Evolutionary conservation across 37 sponge, comb jelly and placozoan genomes (phyloP).

Genomic region (Tethya wilhelma): DNA sequence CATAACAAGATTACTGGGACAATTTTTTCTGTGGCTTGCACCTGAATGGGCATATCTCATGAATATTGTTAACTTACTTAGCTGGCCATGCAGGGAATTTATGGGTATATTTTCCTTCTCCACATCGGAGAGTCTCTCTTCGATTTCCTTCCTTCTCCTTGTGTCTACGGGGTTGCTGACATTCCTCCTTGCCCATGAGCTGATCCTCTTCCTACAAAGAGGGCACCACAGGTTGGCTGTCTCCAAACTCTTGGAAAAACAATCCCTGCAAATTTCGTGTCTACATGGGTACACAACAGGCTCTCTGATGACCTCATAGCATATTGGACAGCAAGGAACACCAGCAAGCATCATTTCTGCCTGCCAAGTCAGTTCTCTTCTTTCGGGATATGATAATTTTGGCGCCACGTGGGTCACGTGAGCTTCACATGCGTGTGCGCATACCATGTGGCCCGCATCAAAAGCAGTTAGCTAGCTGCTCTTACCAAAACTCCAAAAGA

Average conservation of each 20-base stretch:
- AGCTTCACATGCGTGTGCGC: background rate
- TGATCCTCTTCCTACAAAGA: conserved; percentile 49
- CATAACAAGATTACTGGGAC: too few species aligned
- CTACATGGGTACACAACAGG: conserved; percentile 54
- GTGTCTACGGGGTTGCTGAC: conserved; percentile 31
- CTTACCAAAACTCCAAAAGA: too few species aligned
- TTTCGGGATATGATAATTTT: background rate
- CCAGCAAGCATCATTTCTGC: background rate
- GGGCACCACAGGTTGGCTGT: conserved; percentile 53
- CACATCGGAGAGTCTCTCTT: background rate
- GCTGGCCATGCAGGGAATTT: too few species aligned
- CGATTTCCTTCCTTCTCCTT: conserved; percentile 26
- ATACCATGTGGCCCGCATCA: background rate
- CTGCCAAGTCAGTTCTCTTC: background rate
- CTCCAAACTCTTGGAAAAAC: conserved; percentile 30
- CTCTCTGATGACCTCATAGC: conserved; percentile 29
- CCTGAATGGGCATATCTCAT: too few species aligned
- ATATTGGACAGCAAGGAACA: conserved; percentile 38
- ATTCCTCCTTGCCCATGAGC: conserved; percentile 55
- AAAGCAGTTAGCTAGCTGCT: too few species aligned
- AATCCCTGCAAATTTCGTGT: conserved; percentile 48
- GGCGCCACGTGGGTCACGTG: background rate
- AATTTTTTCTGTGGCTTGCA: too few species aligned
- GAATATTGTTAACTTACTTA: too few species aligned
- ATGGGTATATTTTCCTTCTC: background rate